Conservation (phyloP, 2,888 invertebrate species). For the Zonitis immaculata region DNA sequence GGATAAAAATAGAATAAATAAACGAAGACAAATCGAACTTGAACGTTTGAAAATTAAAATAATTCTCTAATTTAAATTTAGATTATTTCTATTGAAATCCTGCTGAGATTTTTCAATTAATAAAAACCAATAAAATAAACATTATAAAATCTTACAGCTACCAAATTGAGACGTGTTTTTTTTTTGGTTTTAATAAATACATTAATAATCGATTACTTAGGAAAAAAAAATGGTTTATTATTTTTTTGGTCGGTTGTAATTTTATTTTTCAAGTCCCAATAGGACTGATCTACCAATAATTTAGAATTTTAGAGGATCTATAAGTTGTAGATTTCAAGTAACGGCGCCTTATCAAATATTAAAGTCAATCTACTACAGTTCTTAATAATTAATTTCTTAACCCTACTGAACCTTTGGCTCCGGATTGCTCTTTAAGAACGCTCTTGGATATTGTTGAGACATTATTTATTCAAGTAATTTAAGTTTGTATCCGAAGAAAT, state of each 20-base stretch:
- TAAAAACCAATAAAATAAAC: too few species aligned
- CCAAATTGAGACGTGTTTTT: slow-evolving; percentile 23
- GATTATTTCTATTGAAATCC: slow-evolving; percentile 7
- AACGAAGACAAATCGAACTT: too few species aligned
- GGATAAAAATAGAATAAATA: too few species aligned
- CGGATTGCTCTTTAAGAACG: slow-evolving; percentile 29
- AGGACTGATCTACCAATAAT: not conserved
- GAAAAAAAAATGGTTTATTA: slow-evolving; percentile 25
- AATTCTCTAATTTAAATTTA: too few species aligned
- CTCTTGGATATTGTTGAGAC: slow-evolving; percentile 29
- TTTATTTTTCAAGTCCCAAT: not conserved
- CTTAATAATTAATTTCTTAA: slow-evolving; percentile 29
- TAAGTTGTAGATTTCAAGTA: slow-evolving; percentile 28
- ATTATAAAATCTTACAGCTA: slow-evolving; percentile 25
- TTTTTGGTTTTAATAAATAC: slow-evolving; percentile 35
- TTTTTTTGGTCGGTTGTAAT: not conserved
- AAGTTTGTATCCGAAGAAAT: slow-evolving; percentile 9
- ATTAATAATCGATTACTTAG: slow-evolving; percentile 18
- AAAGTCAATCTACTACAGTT: slow-evolving; percentile 30
- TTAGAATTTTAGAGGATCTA: slow-evolving; percentile 11
- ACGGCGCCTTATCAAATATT: slow-evolving; percentile 25
- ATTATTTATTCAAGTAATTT: slow-evolving; percentile 27
- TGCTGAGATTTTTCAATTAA: slow-evolving; percentile 22
- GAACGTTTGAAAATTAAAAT: slow-evolving; percentile 45
- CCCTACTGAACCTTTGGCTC: slow-evolving; percentile 26